phyloP scores from a whole-genome alignment of 2,797 vertebrate genomes.

The Sarcophilus harrisii region DNA sequence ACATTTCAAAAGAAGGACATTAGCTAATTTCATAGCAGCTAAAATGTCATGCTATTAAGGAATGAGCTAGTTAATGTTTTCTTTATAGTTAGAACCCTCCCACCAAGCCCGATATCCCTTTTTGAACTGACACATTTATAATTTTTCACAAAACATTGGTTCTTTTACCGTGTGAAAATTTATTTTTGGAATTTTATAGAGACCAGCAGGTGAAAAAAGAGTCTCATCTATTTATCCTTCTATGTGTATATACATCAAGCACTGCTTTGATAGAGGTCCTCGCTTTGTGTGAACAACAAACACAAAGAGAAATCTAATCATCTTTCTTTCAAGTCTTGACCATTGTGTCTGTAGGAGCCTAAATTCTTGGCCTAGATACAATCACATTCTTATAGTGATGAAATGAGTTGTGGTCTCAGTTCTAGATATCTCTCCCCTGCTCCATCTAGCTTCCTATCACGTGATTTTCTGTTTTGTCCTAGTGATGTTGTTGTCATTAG shows the following conservation, averaged over 20 bases:
- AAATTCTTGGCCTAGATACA: slow-evolving; percentile 37
- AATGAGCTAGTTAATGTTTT: slow-evolving; percentile 23
- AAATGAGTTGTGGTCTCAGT: slow-evolving; percentile 7
- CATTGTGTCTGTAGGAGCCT: slow-evolving; percentile 6
- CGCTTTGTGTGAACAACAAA: not conserved
- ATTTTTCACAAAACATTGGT: slow-evolving; percentile 29
- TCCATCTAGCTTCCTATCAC: slow-evolving; percentile 13
- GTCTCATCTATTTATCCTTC: slow-evolving; percentile 16
- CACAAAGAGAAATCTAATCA: not conserved
- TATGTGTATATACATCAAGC: not conserved
- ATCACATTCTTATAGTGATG: slow-evolving; percentile 27
- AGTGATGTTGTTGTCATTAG: not conserved
- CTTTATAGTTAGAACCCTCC: not conserved
- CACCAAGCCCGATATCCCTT: not conserved
- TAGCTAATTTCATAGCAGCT: slow-evolving; percentile 21
- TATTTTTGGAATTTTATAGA: slow-evolving; percentile 17
- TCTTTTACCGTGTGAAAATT: slow-evolving; percentile 45
- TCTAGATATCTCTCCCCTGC: slow-evolving; percentile 25
- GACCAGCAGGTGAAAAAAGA: slow-evolving; percentile 1
- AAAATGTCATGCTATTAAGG: slow-evolving; percentile 10
- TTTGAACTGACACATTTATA: not conserved
- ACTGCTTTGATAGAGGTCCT: not conserved
- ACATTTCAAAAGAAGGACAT: not conserved
- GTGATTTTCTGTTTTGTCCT: slow-evolving; percentile 37
- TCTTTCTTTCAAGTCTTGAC: not conserved